Conservation (phyloP, 2,888 invertebrate genomes). For the Agonum fuliginosum region DNA sequence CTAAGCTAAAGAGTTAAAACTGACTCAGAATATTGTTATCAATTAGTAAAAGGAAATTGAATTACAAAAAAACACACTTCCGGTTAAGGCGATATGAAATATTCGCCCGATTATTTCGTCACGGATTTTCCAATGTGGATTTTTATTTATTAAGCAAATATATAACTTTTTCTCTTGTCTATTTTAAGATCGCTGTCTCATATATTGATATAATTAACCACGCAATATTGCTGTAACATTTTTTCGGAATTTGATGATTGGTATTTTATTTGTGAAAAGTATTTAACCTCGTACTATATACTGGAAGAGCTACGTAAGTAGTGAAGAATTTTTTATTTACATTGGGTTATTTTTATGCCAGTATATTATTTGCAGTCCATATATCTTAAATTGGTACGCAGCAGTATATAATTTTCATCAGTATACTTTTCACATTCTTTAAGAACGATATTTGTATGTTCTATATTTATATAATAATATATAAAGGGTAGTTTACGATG, state of each 20-base stretch:
- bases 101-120: constrained; percentile 9
- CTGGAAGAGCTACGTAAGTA: not conserved
- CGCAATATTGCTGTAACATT: constrained; percentile 2
- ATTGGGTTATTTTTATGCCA: constrained; percentile 12
- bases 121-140: constrained; percentile 1
- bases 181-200: constrained; percentile 16
- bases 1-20: not conserved
- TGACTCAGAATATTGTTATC: constrained; percentile 24
- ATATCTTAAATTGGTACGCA: constrained; percentile 6
- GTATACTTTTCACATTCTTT: too few species aligned
- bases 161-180: not conserved
- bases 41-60: constrained; percentile 8
- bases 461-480: too few species aligned
- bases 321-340: constrained; percentile 37
- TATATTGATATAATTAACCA: not conserved
- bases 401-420: constrained; percentile 14
- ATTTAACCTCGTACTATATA: constrained; percentile 42
- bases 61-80: constrained; percentile 16
- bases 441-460: too few species aligned
- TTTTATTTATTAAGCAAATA: constrained; percentile 21
- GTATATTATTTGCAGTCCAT: constrained; percentile 28
- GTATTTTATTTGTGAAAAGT: constrained; percentile 33
- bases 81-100: not conserved
- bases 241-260: constrained; percentile 19
- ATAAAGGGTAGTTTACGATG: too few species aligned